A percentile compares a stretch with the other conserved stretches of the same genome.
Conservation (phyloP, 2,888 invertebrate genomes). For the Pollenia angustigena region DNA sequence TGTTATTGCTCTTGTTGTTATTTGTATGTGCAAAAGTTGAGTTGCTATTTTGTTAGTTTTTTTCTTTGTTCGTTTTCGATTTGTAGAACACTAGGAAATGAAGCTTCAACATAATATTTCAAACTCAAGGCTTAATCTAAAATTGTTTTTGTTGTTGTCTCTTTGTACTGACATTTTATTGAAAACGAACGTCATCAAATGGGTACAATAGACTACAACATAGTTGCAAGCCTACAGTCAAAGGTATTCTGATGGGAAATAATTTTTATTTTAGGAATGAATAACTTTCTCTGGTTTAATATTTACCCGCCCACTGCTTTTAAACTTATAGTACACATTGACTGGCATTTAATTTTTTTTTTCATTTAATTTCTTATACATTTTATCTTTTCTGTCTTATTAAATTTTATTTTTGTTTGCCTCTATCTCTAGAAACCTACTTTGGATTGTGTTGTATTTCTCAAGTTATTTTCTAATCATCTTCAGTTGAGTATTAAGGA, state of each 20-base stretch:
- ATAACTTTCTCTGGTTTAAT: background rate
- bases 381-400: background rate
- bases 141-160: slow-evolving; percentile 32
- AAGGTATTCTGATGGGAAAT: background rate
- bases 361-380: slow-evolving; percentile 21
- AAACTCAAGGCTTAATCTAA: slow-evolving; percentile 59
- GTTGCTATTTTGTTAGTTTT: background rate
- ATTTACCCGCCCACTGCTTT: background rate
- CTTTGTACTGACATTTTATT: slow-evolving; percentile 41
- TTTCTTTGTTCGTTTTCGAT: background rate
- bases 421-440: slow-evolving; percentile 62
- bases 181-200: slow-evolving; percentile 35
- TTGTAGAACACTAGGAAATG: slow-evolving; percentile 54
- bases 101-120: slow-evolving; percentile 45
- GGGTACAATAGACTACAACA: background rate
- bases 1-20: slow-evolving; percentile 55
- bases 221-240: slow-evolving; percentile 9
- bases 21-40: slow-evolving; percentile 22
- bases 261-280: background rate
- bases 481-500: slow-evolving; percentile 60
- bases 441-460: slow-evolving; percentile 48
- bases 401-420: background rate
- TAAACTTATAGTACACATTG: slow-evolving; percentile 5
- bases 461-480: slow-evolving; percentile 67
- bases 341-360: slow-evolving; percentile 14